These are phyloP conservation scores for Lasioglossum leucozonium DNA, from an alignment of 2,888 invertebrate genomes.

Conservation along the genomic window DNA sequence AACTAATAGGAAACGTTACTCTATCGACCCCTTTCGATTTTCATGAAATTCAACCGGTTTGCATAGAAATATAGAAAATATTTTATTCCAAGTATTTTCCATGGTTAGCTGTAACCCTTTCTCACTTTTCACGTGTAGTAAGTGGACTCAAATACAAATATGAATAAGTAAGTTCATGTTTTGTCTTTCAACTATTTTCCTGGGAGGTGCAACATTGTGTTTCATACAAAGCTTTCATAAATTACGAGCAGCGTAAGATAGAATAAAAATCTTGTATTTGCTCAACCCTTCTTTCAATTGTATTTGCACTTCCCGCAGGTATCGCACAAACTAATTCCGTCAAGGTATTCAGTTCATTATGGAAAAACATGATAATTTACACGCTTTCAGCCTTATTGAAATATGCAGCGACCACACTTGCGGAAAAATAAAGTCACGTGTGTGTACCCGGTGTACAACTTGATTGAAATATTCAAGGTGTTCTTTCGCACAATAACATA, in stretches of 20 bases:
- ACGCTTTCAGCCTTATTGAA: background rate
- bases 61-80: background rate
- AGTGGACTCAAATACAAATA: no score
- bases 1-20: background rate
- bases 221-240: background rate
- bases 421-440: background rate
- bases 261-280: background rate
- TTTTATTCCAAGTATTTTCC: background rate
- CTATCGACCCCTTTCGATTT: background rate
- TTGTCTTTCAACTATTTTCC: background rate
- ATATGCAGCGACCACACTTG: background rate
- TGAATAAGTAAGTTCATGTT: background rate
- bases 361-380: background rate
- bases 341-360: background rate
- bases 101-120: background rate
- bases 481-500: slow-evolving; percentile 31
- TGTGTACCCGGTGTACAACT: background rate
- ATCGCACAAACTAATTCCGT: background rate
- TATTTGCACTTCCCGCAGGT: no score
- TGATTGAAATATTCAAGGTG: slow-evolving; percentile 4
- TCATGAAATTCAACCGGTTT: background rate
- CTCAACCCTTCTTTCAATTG: no score
- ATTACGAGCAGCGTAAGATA: background rate
- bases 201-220: background rate
- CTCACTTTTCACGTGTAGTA: no score